Base-by-base conservation (phyloP, 30 jellyfish, hydroid and myxozoan genomes). In the Aurelia sp. region DNA sequence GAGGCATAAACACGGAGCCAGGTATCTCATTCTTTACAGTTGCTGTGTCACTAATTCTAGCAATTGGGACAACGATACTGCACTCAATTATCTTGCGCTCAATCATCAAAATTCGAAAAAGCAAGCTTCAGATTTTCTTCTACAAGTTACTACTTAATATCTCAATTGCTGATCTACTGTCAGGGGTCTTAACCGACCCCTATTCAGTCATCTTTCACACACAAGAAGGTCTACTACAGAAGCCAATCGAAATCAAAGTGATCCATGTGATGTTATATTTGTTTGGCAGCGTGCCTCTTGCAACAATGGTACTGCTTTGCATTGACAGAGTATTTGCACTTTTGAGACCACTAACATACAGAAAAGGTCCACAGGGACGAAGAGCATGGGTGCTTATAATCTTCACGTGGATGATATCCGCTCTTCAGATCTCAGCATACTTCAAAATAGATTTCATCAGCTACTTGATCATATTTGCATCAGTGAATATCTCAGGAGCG, bases 181-280 rank as follows among this genome's bases (percentile, higher is more conserved):
- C 66, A 16, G 88, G 88, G 44, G 19, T 63, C 19, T 51, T 77
- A 11, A 77, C 88, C 44, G 88, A 77, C 58, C 88, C 76, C 16
- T 77, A 77, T 73, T 73, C 84, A 12, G 71, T 55, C 8, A 50
- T 73, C 31, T 73, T 50, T 19, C 86, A 75, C 74, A 41, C 35
- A 48, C 62, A 55, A 11, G 84, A 73, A 73, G 84, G 84, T 20
- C n/a, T 73, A 64, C 41, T 64, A 18, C 59, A 50, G 52, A 75
- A 33, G 63, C 86, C 40, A 8, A 23, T 75, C 31, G 74, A 58
- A 55, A 75, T 58, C 74, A 52, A 61, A 16, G 86, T 64, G 12
- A 55, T 75, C 58, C 86, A 75, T 73, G 52, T 75, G 27, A 55
- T 30, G 62, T 13, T 75, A 40, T 75, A 20, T 33, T 23, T 75